Conservation (phyloP, 2,113 vertebrate genomes). For the Erinaceus europaeus region DNA sequence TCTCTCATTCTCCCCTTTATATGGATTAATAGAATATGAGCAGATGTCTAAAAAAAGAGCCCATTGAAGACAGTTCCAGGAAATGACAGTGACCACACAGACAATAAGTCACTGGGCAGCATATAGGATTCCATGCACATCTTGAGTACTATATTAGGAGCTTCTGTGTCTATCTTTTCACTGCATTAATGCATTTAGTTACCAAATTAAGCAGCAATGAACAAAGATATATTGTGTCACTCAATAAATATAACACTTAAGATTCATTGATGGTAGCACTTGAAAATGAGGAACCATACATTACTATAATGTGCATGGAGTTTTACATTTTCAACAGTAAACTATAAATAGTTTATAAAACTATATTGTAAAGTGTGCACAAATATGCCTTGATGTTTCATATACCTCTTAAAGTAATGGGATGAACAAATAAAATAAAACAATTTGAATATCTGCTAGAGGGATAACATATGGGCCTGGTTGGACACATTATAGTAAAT, state of each 20-base stretch:
- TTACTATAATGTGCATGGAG: rapidly evolving
- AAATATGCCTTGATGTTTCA: not conserved
- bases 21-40: not conserved
- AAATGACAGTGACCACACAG: not conserved
- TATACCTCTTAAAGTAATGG: not conserved
- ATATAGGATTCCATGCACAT: too few relatives aligned
- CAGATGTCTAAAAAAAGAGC: too few relatives aligned
- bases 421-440: not conserved
- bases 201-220: too few relatives aligned
- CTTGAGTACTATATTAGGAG: too few relatives aligned
- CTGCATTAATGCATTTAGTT: too few relatives aligned
- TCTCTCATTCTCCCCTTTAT: rapidly evolving
- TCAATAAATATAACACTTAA: rapidly evolving
- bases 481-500: too few relatives aligned
- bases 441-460: not conserved
- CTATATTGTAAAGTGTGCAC: rapidly evolving
- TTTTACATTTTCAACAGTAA: not conserved
- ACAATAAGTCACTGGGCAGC: rapidly evolving
- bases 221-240: rapidly evolving
- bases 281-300: rapidly evolving
- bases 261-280: rapidly evolving
- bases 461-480: not conserved
- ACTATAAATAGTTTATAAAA: not conserved
- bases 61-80: not conserved
- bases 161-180: too few relatives aligned